Evolutionary conservation across 2,888 invertebrate species (phyloP).

Genomic region (Baccha elongata): DNA sequence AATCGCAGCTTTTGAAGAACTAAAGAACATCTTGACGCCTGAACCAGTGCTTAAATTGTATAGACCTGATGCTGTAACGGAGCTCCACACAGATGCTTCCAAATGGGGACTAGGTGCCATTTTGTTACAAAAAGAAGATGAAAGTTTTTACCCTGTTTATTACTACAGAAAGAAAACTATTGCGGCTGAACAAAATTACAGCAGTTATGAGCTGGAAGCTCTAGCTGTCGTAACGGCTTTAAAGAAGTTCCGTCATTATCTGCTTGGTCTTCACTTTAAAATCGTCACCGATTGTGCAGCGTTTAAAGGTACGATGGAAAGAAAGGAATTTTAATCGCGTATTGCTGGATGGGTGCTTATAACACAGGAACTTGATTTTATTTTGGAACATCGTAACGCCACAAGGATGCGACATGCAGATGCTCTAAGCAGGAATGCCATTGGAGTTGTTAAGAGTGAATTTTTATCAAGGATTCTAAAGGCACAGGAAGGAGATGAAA

Average conservation of each 20-base stretch:
- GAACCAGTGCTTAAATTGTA: no score
- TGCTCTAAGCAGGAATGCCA: slow-evolving; percentile 4
- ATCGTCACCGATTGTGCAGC: slow-evolving; percentile 42
- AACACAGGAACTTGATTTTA: slow-evolving; percentile 57
- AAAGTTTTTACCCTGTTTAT: slow-evolving; percentile 21
- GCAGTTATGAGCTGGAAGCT: background rate
- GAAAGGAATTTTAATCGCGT: slow-evolving; percentile 75
- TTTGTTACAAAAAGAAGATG: background rate
- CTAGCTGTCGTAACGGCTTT: no score
- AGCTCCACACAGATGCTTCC: slow-evolving; percentile 18
- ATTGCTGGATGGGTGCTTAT: slow-evolving; percentile 75
- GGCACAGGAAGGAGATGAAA: background rate
- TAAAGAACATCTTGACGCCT: no score
- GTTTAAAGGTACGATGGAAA: slow-evolving; percentile 69
- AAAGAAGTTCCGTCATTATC: no score
- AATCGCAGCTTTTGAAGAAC: no score
- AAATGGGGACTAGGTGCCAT: slow-evolving; percentile 23
- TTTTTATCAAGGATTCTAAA: background rate
- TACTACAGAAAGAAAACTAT: background rate
- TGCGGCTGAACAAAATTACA: background rate
- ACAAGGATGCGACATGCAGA: slow-evolving; percentile 53
- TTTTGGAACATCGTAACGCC: slow-evolving; percentile 49
- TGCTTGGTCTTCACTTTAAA: no score
- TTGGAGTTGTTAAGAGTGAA: background rate
- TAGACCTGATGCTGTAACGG: no score